Evolutionary conservation across 2,113 vertebrate species (phyloP), one percentile per base, ranked within the genome.

Genomic region (Menura novaehollandiae): DNA sequence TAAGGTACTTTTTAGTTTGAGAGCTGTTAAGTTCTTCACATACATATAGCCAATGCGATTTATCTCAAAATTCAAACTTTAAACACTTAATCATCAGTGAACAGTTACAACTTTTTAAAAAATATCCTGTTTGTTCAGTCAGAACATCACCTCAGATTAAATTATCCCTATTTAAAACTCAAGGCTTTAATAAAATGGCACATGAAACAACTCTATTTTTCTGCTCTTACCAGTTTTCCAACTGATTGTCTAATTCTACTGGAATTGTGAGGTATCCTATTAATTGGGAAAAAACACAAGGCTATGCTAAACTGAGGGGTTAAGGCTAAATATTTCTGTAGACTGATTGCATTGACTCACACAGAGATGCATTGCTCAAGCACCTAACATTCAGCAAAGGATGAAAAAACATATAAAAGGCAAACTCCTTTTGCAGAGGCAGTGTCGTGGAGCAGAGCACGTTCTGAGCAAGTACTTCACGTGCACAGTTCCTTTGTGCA

Each of bases 371-470:
- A 47, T 16, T 58, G 19, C 44, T 85, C 60, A 59, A 68, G 52
- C 52, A 75, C 63, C 30, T 26, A 49, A 52, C 15, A 17, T 33
- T 63, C 44, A 78, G 49, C 39, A 79, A 91, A 92, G 59, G 43
- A 39, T 28, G 47, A 74, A 58, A 79, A 91, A 52, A 7, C 64
- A 10, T 20, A 56, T 5, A 28, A 92, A 78, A 93, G 28, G 15
- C 26, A 77, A 80, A 77, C 5, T 84, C 55, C 52, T 52, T 73
- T 49, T 43, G 56, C 68, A 91, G 59, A 71, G 49, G 30, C 79
- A 92, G 59, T 0, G 0, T 32, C 4, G 4, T 24, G 60, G 33
- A 88, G 82, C 37, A 66, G 28, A 91, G 63, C 0, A 0, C 69
- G 55, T 55, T 91, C 62, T 44, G 52, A 92, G 30, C 62, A 83